Evolutionary conservation across 2,113 vertebrate species (phyloP).

Genomic region (Turdus rufiventris): DNA sequence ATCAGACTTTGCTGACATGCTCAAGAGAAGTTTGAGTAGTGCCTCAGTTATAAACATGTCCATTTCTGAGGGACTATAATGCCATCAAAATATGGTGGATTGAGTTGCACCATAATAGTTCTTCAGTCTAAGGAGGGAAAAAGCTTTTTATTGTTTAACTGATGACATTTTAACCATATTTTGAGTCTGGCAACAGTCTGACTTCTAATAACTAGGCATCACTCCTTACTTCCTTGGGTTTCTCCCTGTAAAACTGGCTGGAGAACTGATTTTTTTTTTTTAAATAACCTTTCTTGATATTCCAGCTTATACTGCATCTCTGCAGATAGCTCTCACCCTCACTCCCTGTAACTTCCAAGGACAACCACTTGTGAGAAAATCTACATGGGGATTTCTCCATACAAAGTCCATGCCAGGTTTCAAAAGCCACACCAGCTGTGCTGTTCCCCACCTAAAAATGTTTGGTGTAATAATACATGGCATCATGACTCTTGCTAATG

Average conservation of each 20-base stretch:
- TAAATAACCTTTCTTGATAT: neutral
- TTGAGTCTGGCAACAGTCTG: neutral
- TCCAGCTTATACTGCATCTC: neutral
- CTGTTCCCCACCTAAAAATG: neutral
- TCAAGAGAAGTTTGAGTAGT: conserved; percentile 9
- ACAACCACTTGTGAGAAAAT: neutral
- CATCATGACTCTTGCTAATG: neutral
- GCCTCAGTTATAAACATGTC: neutral
- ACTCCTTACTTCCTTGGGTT: neutral
- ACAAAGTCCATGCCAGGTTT: neutral
- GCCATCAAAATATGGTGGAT: neutral
- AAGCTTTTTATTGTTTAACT: neutral
- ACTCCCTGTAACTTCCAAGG: neutral
- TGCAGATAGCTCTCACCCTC: neutral
- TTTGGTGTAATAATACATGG: neutral
- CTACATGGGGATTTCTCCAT: neutral
- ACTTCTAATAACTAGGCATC: neutral
- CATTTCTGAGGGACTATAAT: neutral
- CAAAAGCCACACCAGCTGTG: neutral
- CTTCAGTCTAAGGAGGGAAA: neutral
- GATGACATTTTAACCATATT: neutral
- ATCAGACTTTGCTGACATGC: neutral
- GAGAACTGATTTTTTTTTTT: rapidly evolving
- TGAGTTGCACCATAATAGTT: neutral
- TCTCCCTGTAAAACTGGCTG: neutral